Conservation (phyloP, 1,140 invertebrate species). For the Lordiphosa collinella region DNA sequence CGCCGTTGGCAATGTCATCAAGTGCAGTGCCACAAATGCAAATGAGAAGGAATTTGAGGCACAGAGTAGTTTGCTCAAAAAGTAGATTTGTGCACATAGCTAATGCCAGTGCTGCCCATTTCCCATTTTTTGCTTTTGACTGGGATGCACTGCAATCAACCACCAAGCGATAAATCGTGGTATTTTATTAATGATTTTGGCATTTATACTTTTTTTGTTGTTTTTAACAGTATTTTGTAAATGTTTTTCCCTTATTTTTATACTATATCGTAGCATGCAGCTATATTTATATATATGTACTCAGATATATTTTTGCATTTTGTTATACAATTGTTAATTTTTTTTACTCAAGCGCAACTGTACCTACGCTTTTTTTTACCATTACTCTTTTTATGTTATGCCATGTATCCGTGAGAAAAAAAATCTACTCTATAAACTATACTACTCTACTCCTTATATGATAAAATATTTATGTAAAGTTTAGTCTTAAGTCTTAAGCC, state of each 20-base stretch:
- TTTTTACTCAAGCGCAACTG: slow-evolving; percentile 27
- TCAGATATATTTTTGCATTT: slow-evolving; percentile 34
- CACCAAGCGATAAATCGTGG: slow-evolving; percentile 34
- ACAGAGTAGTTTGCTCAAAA: slow-evolving; percentile 71
- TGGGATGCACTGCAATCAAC: too few relatives aligned
- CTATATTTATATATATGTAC: slow-evolving; percentile 9
- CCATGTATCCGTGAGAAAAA: slow-evolving; percentile 12
- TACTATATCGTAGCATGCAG: slow-evolving; percentile 1
- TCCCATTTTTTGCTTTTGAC: slow-evolving; percentile 28
- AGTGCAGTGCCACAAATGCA: slow-evolving; percentile 64
- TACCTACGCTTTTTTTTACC: slow-evolving; percentile 8
- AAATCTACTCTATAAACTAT: slow-evolving; percentile 37
- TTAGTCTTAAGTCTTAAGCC: slow-evolving; percentile 58
- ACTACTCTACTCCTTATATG: slow-evolving; percentile 34
- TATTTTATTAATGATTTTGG: slow-evolving; percentile 35
- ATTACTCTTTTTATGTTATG: slow-evolving; percentile 15
- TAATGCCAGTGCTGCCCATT: slow-evolving; percentile 49
- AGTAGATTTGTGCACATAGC: slow-evolving; percentile 21
- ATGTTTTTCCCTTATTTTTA: slow-evolving; percentile 24
- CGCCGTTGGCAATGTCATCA: slow-evolving; percentile 34
- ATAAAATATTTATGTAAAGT: slow-evolving; percentile 48
- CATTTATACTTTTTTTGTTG: slow-evolving; percentile 31
- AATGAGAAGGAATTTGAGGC: slow-evolving; percentile 75
- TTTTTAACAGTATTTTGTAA: slow-evolving; percentile 48
- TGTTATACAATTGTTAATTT: slow-evolving; percentile 27